These are phyloP conservation scores for Lysiphlebus fabarum DNA, from an alignment of 1,140 invertebrate species.

Conservation along the genomic window DNA sequence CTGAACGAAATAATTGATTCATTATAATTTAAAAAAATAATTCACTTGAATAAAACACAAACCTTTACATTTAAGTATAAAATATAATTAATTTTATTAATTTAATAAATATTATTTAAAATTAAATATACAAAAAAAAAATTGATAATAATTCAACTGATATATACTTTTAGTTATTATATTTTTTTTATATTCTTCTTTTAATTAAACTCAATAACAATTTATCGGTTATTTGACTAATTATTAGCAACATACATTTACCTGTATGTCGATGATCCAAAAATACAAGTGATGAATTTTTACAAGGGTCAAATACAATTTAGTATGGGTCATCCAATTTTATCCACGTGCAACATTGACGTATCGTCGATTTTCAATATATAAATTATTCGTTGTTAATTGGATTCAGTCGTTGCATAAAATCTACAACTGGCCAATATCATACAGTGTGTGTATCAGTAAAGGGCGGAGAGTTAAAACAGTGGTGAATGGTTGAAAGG, in stretches of 20 bases:
- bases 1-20: no score
- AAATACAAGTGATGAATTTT: not conserved
- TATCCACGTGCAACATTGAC: not conserved
- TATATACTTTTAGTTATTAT: no score
- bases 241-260: not conserved
- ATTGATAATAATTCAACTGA: no score
- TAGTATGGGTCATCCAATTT: not conserved
- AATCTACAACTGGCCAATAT: conserved; percentile 32
- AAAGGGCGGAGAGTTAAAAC: not conserved
- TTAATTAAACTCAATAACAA: not conserved
- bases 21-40: no score
- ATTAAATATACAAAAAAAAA: no score
- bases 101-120: no score
- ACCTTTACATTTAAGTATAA: no score
- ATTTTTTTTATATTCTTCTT: not conserved
- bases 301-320: not conserved
- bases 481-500: not conserved
- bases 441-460: conserved; percentile 1
- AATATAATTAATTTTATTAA: no score
- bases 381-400: conserved; percentile 41
- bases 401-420: conserved; percentile 35
- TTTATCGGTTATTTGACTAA: not conserved
- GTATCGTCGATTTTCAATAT: not conserved
- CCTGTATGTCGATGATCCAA: not conserved
- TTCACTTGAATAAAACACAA: no score